A percentile compares a stretch with the other conserved stretches of the same genome.
These are phyloP conservation scores for Teinopalpus imperialis DNA, from an alignment of 2,888 invertebrate genomes.

Conservation along the genomic window DNA sequence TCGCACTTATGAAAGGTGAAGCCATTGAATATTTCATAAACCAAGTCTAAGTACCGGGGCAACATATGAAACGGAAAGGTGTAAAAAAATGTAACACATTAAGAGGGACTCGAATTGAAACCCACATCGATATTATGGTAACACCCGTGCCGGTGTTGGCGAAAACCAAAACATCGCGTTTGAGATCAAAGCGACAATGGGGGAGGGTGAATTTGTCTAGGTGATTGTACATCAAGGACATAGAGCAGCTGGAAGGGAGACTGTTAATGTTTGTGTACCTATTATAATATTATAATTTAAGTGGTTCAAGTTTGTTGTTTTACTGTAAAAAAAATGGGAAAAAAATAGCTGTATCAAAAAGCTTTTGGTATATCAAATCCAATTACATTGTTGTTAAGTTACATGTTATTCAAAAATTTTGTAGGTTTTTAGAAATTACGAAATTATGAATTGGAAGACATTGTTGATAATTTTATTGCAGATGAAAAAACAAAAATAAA, in stretches of 20 bases:
- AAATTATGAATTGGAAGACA: no score
- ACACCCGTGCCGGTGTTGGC: conserved; percentile 39
- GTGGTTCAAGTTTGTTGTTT: no score
- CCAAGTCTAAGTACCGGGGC: conserved; percentile 25
- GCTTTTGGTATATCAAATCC: no score
- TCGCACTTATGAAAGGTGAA: neutral
- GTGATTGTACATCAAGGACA: conserved; percentile 42
- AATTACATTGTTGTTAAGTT: no score
- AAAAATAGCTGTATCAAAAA: no score
- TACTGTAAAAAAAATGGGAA: no score
- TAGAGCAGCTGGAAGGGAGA: conserved; percentile 36
- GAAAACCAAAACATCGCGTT: conserved; percentile 66
- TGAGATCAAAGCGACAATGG: conserved; percentile 76
- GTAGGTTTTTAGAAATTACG: no score
- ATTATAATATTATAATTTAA: no score
- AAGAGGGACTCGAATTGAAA: conserved; percentile 60
- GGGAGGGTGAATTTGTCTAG: conserved; percentile 74
- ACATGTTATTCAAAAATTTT: no score
- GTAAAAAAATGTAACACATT: conserved; percentile 47
- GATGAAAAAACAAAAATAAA: no score
- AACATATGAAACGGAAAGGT: conserved; percentile 27
- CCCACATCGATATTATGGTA: conserved; percentile 49
- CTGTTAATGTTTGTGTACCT: no score
- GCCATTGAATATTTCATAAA: conserved; percentile 27
- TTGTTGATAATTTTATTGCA: no score